A percentile compares a stretch with the other conserved stretches of the same genome.
Evolutionary conservation across 2,113 vertebrate species (phyloP).

Genomic region (Podilymbus podiceps): DNA sequence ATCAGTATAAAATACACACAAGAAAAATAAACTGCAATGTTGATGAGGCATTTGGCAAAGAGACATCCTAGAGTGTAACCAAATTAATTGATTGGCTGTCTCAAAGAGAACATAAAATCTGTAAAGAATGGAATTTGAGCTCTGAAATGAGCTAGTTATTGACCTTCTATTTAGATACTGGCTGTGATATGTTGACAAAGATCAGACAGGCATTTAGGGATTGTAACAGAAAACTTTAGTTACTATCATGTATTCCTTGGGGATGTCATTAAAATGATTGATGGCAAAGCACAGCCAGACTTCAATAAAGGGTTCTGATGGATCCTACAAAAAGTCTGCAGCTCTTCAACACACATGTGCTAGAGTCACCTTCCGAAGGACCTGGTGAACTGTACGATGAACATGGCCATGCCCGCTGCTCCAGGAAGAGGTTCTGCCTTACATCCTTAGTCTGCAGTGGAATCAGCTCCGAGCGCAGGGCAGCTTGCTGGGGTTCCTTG

Average conservation of each 20-base stretch:
- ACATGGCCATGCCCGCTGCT: neutral
- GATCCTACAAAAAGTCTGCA: neutral
- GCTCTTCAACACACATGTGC: neutral
- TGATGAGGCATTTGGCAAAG: neutral
- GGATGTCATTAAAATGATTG: neutral
- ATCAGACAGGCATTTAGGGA: neutral
- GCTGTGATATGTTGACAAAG: neutral
- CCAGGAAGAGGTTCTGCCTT: neutral
- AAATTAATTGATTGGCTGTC: neutral
- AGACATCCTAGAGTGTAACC: neutral
- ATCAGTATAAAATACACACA: neutral
- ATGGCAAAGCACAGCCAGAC: neutral
- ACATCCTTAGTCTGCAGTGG: neutral
- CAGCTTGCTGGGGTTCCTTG: neutral
- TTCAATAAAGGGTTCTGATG: neutral
- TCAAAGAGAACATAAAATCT: neutral
- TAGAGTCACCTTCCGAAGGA: neutral
- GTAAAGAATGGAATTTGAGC: neutral
- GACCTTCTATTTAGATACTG: neutral
- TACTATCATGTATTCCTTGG: neutral
- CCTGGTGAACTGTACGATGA: accelerated
- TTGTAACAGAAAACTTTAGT: neutral
- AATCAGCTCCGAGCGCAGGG: neutral
- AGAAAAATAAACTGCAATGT: neutral
- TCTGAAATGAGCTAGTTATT: neutral